Evolutionary conservation across 2,888 invertebrate genomes (phyloP).

Genomic region (Eristalis arbustorum): DNA sequence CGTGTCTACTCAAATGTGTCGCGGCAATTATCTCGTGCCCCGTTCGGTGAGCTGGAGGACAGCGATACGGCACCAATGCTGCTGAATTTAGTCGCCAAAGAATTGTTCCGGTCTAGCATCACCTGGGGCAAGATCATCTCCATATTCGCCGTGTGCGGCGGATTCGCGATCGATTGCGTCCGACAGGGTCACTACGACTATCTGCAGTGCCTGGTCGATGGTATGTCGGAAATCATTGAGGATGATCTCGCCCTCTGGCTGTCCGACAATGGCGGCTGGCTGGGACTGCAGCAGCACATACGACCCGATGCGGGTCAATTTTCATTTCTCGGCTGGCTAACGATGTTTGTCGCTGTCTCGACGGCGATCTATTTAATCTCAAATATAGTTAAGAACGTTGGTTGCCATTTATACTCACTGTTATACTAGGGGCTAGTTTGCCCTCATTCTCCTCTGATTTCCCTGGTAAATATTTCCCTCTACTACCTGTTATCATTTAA

Average conservation of each 20-base stretch:
- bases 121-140: conserved; percentile 91
- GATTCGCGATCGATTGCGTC: conserved; percentile 90
- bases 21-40: conserved; percentile 86
- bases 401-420: conserved; percentile 79
- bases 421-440: conserved; percentile 74
- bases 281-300: conserved; percentile 78
- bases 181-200: conserved; percentile 89
- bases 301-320: conserved; percentile 76
- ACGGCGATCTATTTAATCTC: conserved; percentile 77
- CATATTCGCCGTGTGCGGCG: conserved; percentile 90
- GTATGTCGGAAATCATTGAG: conserved; percentile 87
- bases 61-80: conserved; percentile 81
- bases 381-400: conserved; percentile 77
- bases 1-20: conserved; percentile 87
- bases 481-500: neutral
- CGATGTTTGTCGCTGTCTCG: conserved; percentile 78
- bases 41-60: conserved; percentile 82
- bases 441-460: neutral
- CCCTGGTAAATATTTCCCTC: neutral
- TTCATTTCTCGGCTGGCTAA: conserved; percentile 78
- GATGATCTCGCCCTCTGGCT: conserved; percentile 87
- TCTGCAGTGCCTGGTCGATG: conserved; percentile 88
- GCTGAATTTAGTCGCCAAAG: conserved; percentile 86
- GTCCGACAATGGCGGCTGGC: conserved; percentile 91
- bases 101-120: conserved; percentile 86